Evolutionary conservation across 2,888 invertebrate genomes (phyloP).

Genomic region (Neoascia interrupta): DNA sequence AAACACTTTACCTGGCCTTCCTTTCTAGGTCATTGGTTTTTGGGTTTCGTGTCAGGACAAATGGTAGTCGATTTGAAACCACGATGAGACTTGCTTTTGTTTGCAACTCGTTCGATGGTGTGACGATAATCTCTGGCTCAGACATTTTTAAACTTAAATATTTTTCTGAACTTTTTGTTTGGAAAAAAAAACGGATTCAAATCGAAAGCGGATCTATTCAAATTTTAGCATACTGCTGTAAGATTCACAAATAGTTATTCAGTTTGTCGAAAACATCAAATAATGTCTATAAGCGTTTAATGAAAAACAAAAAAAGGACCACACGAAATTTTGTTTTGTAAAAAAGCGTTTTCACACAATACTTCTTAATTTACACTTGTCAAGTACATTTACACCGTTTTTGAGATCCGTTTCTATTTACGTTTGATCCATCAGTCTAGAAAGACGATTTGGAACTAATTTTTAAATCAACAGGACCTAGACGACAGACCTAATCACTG

Average conservation of each 20-base stretch:
- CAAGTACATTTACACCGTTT: slow-evolving; percentile 8
- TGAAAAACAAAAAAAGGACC: too few relatives aligned
- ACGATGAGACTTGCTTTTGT: slow-evolving; percentile 90
- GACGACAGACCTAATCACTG: slow-evolving; percentile 57
- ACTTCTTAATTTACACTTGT: slow-evolving; percentile 21
- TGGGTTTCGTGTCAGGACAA: slow-evolving; percentile 89
- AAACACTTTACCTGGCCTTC: slow-evolving; percentile 88
- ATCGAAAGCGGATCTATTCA: neutral
- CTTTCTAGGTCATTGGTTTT: slow-evolving; percentile 86
- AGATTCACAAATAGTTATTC: slow-evolving; percentile 16
- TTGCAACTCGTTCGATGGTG: slow-evolving; percentile 75
- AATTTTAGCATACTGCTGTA: slow-evolving; percentile 49
- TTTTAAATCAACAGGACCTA: slow-evolving; percentile 46
- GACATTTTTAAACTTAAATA: slow-evolving; percentile 76
- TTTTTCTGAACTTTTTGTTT: too few relatives aligned
- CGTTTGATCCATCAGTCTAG: slow-evolving; percentile 42
- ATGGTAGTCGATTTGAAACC: slow-evolving; percentile 94
- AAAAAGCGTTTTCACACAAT: too few relatives aligned
- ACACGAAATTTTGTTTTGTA: too few relatives aligned
- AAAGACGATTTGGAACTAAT: slow-evolving; percentile 52
- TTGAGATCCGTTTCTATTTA: slow-evolving; percentile 35
- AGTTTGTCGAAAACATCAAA: too few relatives aligned
- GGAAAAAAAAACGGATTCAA: neutral
- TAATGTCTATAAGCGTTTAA: too few relatives aligned
- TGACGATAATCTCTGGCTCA: slow-evolving; percentile 78